A percentile compares a stretch with the other conserved stretches of the same genome.
phyloP scores from a whole-genome alignment of 1,140 invertebrate species.

The Gonatopus flavifemur region DNA sequence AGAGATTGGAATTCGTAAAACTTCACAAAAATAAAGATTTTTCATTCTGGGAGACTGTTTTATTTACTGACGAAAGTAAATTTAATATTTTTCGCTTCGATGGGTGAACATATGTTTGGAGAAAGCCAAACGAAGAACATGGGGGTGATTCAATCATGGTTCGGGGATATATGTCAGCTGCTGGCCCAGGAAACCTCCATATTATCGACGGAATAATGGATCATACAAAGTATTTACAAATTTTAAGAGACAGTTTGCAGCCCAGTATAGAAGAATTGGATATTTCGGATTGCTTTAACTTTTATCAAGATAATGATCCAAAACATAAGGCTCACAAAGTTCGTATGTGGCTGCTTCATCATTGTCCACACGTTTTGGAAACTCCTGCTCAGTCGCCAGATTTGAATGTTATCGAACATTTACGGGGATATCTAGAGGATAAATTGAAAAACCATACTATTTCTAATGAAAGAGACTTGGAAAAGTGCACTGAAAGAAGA shows the following conservation, averaged over 20 bases:
- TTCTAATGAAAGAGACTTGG: background rate
- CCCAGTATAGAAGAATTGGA: no score
- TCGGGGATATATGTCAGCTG: background rate
- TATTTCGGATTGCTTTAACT: background rate
- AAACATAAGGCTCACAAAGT: background rate
- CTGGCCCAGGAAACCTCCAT: background rate
- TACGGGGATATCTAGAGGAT: background rate
- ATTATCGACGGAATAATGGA: background rate
- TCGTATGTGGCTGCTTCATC: conserved; percentile 1
- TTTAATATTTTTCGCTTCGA: no score
- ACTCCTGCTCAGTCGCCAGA: background rate
- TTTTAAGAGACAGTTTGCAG: no score
- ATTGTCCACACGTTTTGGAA: background rate
- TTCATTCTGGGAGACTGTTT: no score
- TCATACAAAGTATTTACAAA: no score
- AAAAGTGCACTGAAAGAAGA: background rate
- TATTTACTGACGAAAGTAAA: no score
- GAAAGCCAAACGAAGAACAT: no score
- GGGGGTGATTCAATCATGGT: no score
- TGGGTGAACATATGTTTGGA: no score
- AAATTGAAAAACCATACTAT: conserved; percentile 1
- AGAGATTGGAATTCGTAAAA: no score
- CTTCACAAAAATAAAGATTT: no score
- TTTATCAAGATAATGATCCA: conserved; percentile 1
- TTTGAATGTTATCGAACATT: no score